Base-by-base conservation (phyloP, 2,113 vertebrate species). In the Bettongia penicillata region DNA sequence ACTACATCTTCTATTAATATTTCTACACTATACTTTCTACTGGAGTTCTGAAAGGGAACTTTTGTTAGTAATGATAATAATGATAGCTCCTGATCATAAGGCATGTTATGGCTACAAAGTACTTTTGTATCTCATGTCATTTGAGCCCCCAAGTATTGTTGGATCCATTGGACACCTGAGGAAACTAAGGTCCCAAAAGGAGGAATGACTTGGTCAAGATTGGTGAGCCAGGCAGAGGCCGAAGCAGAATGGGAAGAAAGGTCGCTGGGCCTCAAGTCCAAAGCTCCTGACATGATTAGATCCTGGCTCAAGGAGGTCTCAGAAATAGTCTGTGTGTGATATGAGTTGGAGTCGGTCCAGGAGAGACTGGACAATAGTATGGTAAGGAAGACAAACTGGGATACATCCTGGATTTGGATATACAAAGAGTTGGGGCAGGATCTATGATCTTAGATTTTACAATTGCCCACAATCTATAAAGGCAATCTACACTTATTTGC, bases 361-460 rank as follows among this genome's bases (percentile, higher is more conserved):
- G 95, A 91, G 89, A 96, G 90, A 96, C 93, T 95, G 96, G 55
- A 92, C 94, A 96, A 89, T 24, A 95, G 93, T 84, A 96, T 89
- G 55, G 51, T 90, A 90, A 93, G 10, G 55, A 61, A 53, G 14
- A 91, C 28, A 94, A 95, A 94, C 57, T 91, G 90, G 50, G 95
- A 48, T 14, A 94, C 31, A 94, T 49, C 50, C 92, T 93, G 48
- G 37, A 49, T 49, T 95, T 94, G 90, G 68, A 95, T 93, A 94
- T 95, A n/a, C 31, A 96, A 94, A 93, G 5, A n/a, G 0, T 6
- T 93, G 51, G 91, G 94, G 51, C 8, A 47, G 3, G 5, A 43
- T 93, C 94, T 92, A 84, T 12, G 25, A 92, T 53, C 89, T 94
- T 91, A 51, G 51, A 97, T 43, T 43, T n/a, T 43, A 84, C 19